A percentile compares a stretch with the other conserved stretches of the same genome.
phyloP scores from a whole-genome alignment of 2,797 vertebrate genomes.

The Coracias cyanogaster region DNA sequence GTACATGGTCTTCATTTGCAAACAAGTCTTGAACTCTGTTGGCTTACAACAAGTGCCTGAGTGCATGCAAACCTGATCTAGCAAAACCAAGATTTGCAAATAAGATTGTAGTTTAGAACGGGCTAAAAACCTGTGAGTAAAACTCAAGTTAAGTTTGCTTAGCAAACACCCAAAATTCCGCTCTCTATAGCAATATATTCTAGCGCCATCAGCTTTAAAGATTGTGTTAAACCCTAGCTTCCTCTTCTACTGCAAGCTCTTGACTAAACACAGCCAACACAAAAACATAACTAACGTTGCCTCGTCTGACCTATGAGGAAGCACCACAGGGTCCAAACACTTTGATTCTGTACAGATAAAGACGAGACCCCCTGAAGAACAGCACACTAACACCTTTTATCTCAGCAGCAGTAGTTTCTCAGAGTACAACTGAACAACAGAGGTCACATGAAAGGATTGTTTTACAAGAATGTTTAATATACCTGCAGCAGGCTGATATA shows the following conservation, averaged over 20 bases:
- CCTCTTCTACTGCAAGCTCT: not conserved
- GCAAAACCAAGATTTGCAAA: not conserved
- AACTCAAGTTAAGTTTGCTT: not conserved
- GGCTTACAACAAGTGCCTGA: not conserved
- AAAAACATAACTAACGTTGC: not conserved
- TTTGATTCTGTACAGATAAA: not conserved
- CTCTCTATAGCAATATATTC: not conserved
- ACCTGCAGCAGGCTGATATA: not conserved
- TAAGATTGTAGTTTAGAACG: not conserved
- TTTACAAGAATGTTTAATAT: not conserved
- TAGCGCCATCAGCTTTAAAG: not conserved
- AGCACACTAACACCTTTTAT: not conserved
- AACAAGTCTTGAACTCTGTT: not conserved
- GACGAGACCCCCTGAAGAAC: not conserved
- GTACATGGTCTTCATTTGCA: not conserved
- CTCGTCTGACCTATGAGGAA: not conserved
- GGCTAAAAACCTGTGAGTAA: not conserved
- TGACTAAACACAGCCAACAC: not conserved
- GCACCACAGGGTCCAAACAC: not conserved
- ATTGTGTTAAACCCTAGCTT: not conserved
- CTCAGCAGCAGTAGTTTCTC: not conserved
- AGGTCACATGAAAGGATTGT: not conserved
- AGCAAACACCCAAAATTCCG: not conserved
- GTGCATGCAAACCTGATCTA: not conserved
- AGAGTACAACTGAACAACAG: not conserved